phyloP scores from a whole-genome alignment of 1,140 invertebrate genomes.

The Heliconius hermathena region DNA sequence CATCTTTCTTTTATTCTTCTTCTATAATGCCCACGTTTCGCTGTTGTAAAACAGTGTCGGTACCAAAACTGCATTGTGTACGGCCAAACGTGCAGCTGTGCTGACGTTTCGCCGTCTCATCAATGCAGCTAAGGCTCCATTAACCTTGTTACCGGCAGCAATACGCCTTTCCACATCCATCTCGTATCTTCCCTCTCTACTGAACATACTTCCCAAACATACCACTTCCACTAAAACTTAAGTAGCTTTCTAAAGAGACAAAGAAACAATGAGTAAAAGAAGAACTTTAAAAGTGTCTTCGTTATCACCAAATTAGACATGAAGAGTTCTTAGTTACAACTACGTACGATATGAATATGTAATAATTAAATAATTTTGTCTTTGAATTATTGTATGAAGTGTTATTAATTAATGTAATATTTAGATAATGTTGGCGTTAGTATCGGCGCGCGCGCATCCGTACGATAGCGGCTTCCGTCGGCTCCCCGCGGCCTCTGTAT shows the following conservation, averaged over 20 bases:
- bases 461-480: conserved; percentile 25
- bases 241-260: background rate
- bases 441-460: conserved; percentile 30
- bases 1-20: too few species aligned
- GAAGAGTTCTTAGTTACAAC: background rate
- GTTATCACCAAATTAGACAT: background rate
- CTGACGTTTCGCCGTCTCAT: too few species aligned
- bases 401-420: conserved; percentile 8
- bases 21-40: too few species aligned
- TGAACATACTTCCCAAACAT: too few species aligned
- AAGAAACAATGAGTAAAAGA: background rate
- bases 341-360: background rate
- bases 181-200: too few species aligned
- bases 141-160: too few species aligned
- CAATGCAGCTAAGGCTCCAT: too few species aligned
- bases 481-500: conserved; percentile 18
- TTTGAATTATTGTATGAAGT: background rate
- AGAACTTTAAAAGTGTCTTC: background rate
- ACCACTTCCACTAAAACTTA: too few species aligned
- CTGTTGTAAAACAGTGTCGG: too few species aligned
- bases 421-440: conserved; percentile 9
- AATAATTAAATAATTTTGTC: background rate
- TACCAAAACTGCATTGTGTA: too few species aligned
- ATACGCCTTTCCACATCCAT: too few species aligned
- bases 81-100: too few species aligned